Evolutionary conservation across 2,113 vertebrate species (phyloP).

Genomic region (Gambusia holbrooki): DNA sequence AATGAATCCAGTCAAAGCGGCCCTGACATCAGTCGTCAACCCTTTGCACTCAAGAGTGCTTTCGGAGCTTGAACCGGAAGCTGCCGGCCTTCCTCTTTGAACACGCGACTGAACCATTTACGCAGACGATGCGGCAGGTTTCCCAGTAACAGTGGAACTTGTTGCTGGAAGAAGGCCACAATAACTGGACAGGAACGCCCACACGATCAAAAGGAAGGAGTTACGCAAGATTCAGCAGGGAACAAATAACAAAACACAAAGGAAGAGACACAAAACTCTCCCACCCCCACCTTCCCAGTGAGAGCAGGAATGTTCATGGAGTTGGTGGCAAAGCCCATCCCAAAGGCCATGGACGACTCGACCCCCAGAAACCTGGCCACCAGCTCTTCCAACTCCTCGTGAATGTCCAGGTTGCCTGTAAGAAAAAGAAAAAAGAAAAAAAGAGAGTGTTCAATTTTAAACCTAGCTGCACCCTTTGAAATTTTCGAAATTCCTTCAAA

Average conservation of each 20-base stretch:
- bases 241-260: background rate
- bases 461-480: background rate
- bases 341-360: slow-evolving; percentile 93
- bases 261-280: slow-evolving; percentile 37
- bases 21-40: slow-evolving; percentile 10
- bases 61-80: slow-evolving; percentile 44
- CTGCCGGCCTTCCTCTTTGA: slow-evolving; percentile 11
- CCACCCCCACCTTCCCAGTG: slow-evolving; percentile 86
- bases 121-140: slow-evolving; percentile 8
- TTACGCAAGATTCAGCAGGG: background rate
- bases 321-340: slow-evolving; percentile 98
- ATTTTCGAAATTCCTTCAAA: no score
- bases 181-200: background rate
- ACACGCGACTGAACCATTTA: slow-evolving; percentile 7
- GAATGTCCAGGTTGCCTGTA: slow-evolving; percentile 92
- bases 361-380: slow-evolving; percentile 92
- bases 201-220: background rate
- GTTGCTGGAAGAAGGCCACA: slow-evolving; percentile 1
- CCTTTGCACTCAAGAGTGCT: slow-evolving; percentile 11
- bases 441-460: background rate
- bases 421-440: no score
- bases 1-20: slow-evolving; percentile 27
- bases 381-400: slow-evolving; percentile 91
- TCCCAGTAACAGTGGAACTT: slow-evolving; percentile 7
- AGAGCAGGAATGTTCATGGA: slow-evolving; percentile 99